These are phyloP conservation scores for Adineta ricciae DNA, from an alignment of 2,888 invertebrate species.

Conservation along the genomic window DNA sequence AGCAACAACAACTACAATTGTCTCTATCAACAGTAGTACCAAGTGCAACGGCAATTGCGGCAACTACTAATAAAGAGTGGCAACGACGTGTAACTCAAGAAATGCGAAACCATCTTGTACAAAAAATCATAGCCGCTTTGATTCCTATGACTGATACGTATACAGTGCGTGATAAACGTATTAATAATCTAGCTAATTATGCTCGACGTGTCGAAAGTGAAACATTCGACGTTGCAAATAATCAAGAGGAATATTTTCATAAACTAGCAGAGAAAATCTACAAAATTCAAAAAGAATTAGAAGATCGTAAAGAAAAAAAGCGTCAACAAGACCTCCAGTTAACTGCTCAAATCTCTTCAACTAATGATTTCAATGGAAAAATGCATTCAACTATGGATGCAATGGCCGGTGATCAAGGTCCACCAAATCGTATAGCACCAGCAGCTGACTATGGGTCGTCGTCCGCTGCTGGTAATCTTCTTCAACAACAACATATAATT, in stretches of 20 bases:
- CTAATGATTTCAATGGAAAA: conserved; percentile 43
- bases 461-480: neutral
- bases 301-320: conserved; percentile 71
- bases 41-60: conserved; percentile 34
- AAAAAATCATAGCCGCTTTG: conserved; percentile 97
- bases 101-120: conserved; percentile 93
- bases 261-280: conserved; percentile 96
- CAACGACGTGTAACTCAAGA: conserved; percentile 84
- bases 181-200: conserved; percentile 93
- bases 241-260: conserved; percentile 83
- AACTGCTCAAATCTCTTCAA: conserved; percentile 61
- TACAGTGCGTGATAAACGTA: conserved; percentile 85
- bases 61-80: conserved; percentile 69
- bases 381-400: neutral
- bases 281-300: conserved; percentile 92
- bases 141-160: conserved; percentile 95
- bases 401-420: conserved; percentile 28
- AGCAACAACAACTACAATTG: neutral
- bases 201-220: conserved; percentile 97
- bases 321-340: neutral
- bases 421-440: conserved; percentile 27
- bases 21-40: neutral
- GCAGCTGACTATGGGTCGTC: neutral
- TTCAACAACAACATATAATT: neutral
- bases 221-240: conserved; percentile 97